Percentiles rank a stretch among this genome's conserved stretches.
Evolutionary conservation across 1,140 invertebrate species (phyloP).

Genomic region (Wiebesia pumilae): DNA sequence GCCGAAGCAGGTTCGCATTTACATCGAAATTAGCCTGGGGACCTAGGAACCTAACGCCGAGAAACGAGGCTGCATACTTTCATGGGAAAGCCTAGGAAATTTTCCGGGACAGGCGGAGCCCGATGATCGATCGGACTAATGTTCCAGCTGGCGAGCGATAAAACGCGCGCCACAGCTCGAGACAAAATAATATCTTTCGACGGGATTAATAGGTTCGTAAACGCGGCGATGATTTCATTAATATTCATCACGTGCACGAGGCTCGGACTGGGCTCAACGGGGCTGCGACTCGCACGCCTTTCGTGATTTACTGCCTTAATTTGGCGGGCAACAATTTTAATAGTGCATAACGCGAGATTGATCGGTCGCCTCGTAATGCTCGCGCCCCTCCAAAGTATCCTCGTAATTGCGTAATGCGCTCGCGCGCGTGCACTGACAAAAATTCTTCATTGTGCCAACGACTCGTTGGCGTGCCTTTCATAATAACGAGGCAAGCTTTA

Average conservation of each 20-base stretch:
- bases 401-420: slow-evolving; percentile 9
- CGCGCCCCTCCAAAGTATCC: not conserved
- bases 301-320: slow-evolving; percentile 62
- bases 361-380: slow-evolving; percentile 30
- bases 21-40: too few relatives aligned
- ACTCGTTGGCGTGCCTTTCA: not conserved
- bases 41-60: too few relatives aligned
- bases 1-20: too few relatives aligned
- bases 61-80: too few relatives aligned
- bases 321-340: slow-evolving; percentile 45
- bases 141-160: slow-evolving; percentile 65
- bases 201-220: slow-evolving; percentile 73
- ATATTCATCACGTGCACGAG: slow-evolving; percentile 67
- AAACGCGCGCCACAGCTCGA: slow-evolving; percentile 59
- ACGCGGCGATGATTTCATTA: slow-evolving; percentile 73
- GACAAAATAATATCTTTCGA: slow-evolving; percentile 70
- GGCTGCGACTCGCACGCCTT: not conserved
- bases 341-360: slow-evolving; percentile 51
- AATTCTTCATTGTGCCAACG: not conserved
- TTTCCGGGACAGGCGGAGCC: too few relatives aligned
- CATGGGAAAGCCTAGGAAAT: too few relatives aligned
- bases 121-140: slow-evolving; percentile 75
- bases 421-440: not conserved
- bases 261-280: not conserved
- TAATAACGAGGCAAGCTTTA: slow-evolving; percentile 15